Evolutionary conservation across 92 coral and sea anemone genomes (phyloP), one percentile per base, ranked within the genome.

Genomic region (Pocillopora meandrina): DNA sequence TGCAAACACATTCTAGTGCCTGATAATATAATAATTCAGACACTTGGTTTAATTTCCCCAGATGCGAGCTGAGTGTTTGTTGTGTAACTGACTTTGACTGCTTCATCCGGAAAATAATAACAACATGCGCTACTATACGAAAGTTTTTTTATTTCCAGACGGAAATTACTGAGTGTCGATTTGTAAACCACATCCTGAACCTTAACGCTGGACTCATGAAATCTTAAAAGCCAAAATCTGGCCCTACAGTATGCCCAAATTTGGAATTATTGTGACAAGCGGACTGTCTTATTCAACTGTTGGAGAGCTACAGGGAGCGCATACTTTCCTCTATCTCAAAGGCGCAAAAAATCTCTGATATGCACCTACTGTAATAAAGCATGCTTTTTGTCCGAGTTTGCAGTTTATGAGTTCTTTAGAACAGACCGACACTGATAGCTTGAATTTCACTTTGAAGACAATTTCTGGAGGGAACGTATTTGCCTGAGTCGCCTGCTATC

Each of bases 261-360:
- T 34, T 52, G 74, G n/a, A 16, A 16, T 36, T 16, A 16, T 12
- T 2, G 18, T 16, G 56, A 17, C 74, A 70, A 10, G 33, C 21
- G 33, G 55, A 34, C 74, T 12, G 56, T 20, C 5, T 6, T 11
- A 65, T 42, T 15, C 21, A n/a, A 20, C 74, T 70, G 73, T 19
- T 34, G 73, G 55, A 13, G 73, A 68, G 49, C 20, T 9, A 42
- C 52, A 68, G 56, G 55, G 17, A 49, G 33, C 17, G 20, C 74
- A 70, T 36, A 14, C 33, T 70, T 12, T 9, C 20, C 74, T 34
- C 2, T 26, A 26, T 26, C 31, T 35, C 10, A 20, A 16, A 70
- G n/a, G 42, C 74, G 74, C 7, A 70, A 70, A 70, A 5, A 70
- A 70, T 70, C 74, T 70, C 56, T 36, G 55, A 36, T 34, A 70